These are phyloP conservation scores for Cryptocephalus moraei DNA, from an alignment of 2,888 invertebrate species.

Conservation along the genomic window DNA sequence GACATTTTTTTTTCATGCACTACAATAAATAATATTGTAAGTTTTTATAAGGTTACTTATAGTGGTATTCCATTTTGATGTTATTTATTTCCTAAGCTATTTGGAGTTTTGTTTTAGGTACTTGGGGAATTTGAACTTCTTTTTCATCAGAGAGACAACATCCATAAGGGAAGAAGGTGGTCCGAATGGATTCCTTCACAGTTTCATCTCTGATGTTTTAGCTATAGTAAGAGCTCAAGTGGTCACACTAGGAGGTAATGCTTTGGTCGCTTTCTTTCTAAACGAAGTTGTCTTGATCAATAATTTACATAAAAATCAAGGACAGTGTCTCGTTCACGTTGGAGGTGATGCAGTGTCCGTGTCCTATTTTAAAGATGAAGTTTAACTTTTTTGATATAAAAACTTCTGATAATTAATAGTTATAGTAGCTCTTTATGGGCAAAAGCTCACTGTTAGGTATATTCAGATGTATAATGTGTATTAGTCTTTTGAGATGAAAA, in stretches of 20 bases:
- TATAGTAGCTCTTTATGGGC: too few species aligned
- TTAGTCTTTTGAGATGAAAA: too few species aligned
- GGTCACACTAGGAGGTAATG: constrained; percentile 87
- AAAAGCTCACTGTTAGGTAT: too few species aligned
- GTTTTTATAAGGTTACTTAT: too few species aligned
- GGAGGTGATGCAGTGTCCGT: constrained; percentile 89
- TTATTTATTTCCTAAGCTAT: too few species aligned
- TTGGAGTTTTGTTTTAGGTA: too few species aligned
- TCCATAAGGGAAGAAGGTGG: constrained; percentile 87
- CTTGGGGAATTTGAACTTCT: constrained; percentile 84
- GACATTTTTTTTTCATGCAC: too few species aligned
- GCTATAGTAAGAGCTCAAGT: constrained; percentile 92
- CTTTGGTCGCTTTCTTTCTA: constrained; percentile 88
- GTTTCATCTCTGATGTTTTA: constrained; percentile 85
- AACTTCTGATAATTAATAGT: too few species aligned
- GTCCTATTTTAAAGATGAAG: constrained; percentile 52
- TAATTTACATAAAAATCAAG: constrained; percentile 96
- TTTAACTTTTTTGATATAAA: constrained; percentile 3
- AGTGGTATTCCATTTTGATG: too few species aligned
- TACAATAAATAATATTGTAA: too few species aligned
- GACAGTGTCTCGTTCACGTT: constrained; percentile 90
- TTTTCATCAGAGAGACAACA: constrained; percentile 91
- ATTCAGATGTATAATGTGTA: too few species aligned
- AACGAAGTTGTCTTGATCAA: constrained; percentile 84
- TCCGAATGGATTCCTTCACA: constrained; percentile 87